Conservation (phyloP, 2,888 invertebrate genomes). For the Melinaea menophilus region DNA sequence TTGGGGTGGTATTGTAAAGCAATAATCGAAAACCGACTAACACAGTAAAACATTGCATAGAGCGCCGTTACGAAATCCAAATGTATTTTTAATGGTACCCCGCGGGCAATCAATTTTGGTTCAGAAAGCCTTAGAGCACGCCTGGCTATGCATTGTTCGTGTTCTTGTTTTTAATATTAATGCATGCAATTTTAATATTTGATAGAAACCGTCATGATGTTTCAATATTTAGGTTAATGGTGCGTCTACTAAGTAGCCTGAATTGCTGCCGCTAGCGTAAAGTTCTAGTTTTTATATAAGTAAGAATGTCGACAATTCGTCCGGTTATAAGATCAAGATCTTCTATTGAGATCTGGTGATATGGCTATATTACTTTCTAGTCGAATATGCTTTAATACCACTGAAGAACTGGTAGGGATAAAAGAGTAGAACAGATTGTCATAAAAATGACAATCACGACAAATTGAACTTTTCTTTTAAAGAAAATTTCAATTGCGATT, state of each 20-base stretch:
- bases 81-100: constrained; percentile 58
- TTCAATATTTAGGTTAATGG: background rate
- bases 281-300: too few relatives aligned
- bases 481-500: too few relatives aligned
- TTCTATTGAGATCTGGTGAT: too few relatives aligned
- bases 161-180: constrained; percentile 27
- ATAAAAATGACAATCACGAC: too few relatives aligned
- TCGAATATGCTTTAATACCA: too few relatives aligned
- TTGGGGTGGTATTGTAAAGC: constrained; percentile 22
- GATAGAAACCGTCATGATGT: constrained; percentile 6
- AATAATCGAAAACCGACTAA: constrained; percentile 28
- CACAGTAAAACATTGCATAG: constrained; percentile 35
- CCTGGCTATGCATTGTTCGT: constrained; percentile 30
- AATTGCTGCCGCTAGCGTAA: background rate
- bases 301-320: too few relatives aligned
- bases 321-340: too few relatives aligned
- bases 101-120: constrained; percentile 49
- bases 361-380: too few relatives aligned
- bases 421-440: too few relatives aligned
- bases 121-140: constrained; percentile 36
- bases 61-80: constrained; percentile 40
- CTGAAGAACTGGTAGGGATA: too few relatives aligned
- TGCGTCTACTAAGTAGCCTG: background rate
- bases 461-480: too few relatives aligned
- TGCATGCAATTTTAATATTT: constrained; percentile 26